These are phyloP conservation scores for Zenarchopterus dispar DNA, from an alignment of 2,797 vertebrate species.

Conservation along the genomic window DNA sequence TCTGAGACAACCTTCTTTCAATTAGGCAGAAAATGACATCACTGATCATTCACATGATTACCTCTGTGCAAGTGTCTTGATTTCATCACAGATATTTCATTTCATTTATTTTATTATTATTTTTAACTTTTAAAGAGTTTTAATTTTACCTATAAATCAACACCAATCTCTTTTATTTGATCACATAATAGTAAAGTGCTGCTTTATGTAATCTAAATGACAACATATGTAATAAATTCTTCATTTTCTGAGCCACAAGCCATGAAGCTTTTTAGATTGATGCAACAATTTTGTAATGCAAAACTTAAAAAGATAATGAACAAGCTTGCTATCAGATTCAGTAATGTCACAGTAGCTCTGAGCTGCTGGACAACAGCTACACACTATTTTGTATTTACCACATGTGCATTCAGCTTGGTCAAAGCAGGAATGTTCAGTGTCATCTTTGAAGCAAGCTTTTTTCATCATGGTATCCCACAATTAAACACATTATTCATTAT, in stretches of 20 bases:
- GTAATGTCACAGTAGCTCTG: too few relatives aligned
- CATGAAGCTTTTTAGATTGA: conserved; percentile 20
- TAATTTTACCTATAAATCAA: not conserved
- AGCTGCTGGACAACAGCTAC: too few relatives aligned
- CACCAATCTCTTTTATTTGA: not conserved
- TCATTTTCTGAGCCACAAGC: conserved; percentile 13
- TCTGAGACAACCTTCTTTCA: conserved; percentile 33
- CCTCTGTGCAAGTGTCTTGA: not conserved
- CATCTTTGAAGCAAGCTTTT: too few relatives aligned
- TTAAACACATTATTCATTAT: too few relatives aligned
- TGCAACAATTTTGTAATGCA: conserved; percentile 19
- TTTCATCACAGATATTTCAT: not conserved
- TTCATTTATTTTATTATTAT: not conserved
- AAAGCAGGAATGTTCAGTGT: too few relatives aligned
- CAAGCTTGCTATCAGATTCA: too few relatives aligned
- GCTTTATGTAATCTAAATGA: conserved; percentile 8
- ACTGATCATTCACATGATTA: conserved; percentile 33
- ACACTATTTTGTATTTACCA: too few relatives aligned
- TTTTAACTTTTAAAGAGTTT: not conserved
- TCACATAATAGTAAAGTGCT: conserved; percentile 9
- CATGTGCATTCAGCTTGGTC: too few relatives aligned
- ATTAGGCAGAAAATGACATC: conserved; percentile 42
- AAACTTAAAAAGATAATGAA: not conserved
- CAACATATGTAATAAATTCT: not conserved
- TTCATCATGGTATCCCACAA: too few relatives aligned